Conservation (phyloP, 2,797 vertebrate species). For the Lophius americanus region DNA sequence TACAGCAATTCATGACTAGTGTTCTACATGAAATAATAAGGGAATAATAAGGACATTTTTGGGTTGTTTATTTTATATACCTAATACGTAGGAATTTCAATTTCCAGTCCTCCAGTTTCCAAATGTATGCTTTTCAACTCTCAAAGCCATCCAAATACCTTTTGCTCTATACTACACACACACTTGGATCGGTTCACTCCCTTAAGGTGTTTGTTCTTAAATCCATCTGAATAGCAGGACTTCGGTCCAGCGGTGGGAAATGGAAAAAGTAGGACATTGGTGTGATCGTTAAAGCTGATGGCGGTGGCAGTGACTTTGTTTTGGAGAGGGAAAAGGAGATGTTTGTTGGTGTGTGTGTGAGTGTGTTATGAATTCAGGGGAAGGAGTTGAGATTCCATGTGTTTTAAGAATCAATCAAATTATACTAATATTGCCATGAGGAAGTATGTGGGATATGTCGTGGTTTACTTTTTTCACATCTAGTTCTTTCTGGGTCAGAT, state of each 20-base stretch:
- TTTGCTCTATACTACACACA: neutral
- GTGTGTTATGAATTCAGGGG: neutral
- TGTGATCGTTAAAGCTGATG: constrained; percentile 13
- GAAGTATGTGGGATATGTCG: constrained; percentile 16
- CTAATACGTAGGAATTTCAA: neutral
- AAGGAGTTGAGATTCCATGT: constrained; percentile 1
- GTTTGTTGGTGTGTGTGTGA: constrained; percentile 6
- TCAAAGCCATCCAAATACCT: neutral
- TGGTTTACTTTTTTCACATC: constrained; percentile 15
- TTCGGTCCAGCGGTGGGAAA: constrained; percentile 38
- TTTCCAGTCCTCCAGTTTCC: constrained; percentile 1
- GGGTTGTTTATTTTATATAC: neutral
- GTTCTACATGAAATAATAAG: neutral
- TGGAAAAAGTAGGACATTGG: constrained; percentile 51
- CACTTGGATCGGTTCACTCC: neutral
- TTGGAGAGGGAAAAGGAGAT: neutral
- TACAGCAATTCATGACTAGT: neutral
- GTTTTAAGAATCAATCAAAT: constrained; percentile 33
- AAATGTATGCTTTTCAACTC: constrained; percentile 3
- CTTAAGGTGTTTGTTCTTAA: constrained; percentile 17
- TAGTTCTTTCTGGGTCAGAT: constrained; percentile 11
- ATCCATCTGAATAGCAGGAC: constrained; percentile 21
- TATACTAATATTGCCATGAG: constrained; percentile 13
- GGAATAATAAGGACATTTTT: neutral
- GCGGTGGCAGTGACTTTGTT: constrained; percentile 31